Percentiles rank a stretch among this genome's conserved stretches.
These are phyloP conservation scores for Ashinkailepas kermadecensis DNA, from an alignment of 2,888 invertebrate genomes.

Conservation along the genomic window DNA sequence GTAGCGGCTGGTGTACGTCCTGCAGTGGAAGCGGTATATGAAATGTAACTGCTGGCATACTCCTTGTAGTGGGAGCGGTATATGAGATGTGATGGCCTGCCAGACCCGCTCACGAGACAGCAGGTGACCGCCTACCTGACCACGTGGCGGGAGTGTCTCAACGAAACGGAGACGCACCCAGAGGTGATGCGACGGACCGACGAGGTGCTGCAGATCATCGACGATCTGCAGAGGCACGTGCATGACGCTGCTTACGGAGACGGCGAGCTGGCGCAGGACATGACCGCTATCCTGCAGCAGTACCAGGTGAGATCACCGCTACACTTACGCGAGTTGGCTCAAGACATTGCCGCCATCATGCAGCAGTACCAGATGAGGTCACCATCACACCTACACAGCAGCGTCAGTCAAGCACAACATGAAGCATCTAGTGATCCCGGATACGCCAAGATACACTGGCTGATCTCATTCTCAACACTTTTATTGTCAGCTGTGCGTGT, in stretches of 20 bases:
- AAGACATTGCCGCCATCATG: too few species aligned
- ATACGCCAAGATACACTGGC: too few species aligned
- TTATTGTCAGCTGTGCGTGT: too few species aligned
- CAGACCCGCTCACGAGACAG: conserved; percentile 33
- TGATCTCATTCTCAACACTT: too few species aligned
- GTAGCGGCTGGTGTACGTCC: too few species aligned
- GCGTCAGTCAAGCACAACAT: too few species aligned
- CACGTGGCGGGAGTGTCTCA: conserved; percentile 29
- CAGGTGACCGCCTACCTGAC: conserved; percentile 32
- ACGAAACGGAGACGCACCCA: background rate
- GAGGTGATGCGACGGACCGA: conserved; percentile 7
- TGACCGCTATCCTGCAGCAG: conserved; percentile 11
- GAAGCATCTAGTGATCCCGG: too few species aligned
- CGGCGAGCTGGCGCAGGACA: conserved; percentile 1
- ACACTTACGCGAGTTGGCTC: too few species aligned
- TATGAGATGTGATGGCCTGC: conserved; percentile 35
- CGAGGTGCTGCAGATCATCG: conserved; percentile 7
- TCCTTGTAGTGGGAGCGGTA: conserved; percentile 34
- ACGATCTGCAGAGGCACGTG: background rate
- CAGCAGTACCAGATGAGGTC: too few species aligned
- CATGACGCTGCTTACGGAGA: background rate
- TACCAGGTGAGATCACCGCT: background rate
- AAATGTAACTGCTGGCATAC: too few species aligned
- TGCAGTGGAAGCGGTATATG: too few species aligned
- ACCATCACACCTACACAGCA: too few species aligned